Evolutionary conservation across 2,113 vertebrate genomes (phyloP), one percentile per base, ranked within the genome.

Genomic region (Vireo altiloquus): DNA sequence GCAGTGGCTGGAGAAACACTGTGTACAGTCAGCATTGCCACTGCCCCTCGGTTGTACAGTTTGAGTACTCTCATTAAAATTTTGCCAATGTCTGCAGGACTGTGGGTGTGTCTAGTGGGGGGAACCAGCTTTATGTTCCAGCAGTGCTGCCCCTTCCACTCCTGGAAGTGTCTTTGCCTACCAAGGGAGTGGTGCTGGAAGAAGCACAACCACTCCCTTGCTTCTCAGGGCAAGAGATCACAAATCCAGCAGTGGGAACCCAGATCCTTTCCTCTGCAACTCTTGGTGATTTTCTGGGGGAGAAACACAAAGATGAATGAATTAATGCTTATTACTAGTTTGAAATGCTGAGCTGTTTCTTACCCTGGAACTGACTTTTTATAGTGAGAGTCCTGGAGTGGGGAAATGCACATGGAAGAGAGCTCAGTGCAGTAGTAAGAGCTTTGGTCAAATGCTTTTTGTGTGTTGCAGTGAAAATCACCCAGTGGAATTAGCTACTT

Each of bases 61-160:
- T 87, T 35, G 47, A 85, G 83, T 91, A 64, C 91, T 94, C 92
- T 96, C 93, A 98, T 97, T 98, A 98, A 98, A 98, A 61, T 79
- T 59, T 72, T 96, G 89, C 56, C 77, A 78, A 37, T 72, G 71
- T 65, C 52, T 81, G 59, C 63, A 89, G 79, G 68, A 47, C 47
- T 91, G 11, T 46, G 7, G 2, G 1, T 94, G 86, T 86, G 68
- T 71, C n/a, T 44, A 0, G 16, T 3, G n/a, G 19, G 35, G 25
- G 8, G 14, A 5, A 31, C 7, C n/a, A 84, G 57, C 52, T 5
- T 1, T 6, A 0, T 15, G 13, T 35, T 72, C 35, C 84, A 40
- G 1, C 64, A 46, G 24, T 19, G 44, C 57, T 79, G 49, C 42
- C 59, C n/a, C n/a, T 74, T 44, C 46, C 18, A 2, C 50, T 44